Evolutionary conservation across 2,888 invertebrate species (phyloP).

Genomic region (Arge pagana): DNA sequence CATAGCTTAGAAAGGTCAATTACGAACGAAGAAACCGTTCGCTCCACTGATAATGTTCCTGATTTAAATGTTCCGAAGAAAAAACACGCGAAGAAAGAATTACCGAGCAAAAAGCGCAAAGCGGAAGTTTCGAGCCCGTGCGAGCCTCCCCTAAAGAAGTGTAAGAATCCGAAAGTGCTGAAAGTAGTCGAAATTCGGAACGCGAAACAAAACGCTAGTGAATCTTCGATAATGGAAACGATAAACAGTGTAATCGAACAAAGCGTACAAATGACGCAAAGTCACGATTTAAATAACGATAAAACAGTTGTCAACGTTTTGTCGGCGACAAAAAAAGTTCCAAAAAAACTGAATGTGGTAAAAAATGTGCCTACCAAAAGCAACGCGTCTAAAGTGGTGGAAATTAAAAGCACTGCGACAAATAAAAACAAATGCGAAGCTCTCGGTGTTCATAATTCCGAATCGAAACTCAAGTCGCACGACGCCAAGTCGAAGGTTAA

Average conservation of each 20-base stretch:
- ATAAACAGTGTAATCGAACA: constrained; percentile 52
- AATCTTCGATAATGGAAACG: constrained; percentile 53
- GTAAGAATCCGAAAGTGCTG: constrained; percentile 49
- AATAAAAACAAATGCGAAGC: constrained; percentile 8
- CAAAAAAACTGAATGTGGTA: constrained; percentile 57
- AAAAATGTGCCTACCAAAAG: constrained; percentile 39
- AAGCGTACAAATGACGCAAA: constrained; percentile 48
- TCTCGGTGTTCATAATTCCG: not conserved
- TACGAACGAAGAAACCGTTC: constrained; percentile 1
- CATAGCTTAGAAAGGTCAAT: constrained; percentile 28
- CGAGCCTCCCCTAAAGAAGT: constrained; percentile 45
- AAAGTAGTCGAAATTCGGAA: constrained; percentile 40
- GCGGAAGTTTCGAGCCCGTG: constrained; percentile 38
- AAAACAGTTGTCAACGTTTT: constrained; percentile 36
- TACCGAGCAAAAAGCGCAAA: constrained; percentile 42
- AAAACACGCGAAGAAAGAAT: constrained; percentile 29
- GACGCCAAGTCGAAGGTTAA: constrained; percentile 37
- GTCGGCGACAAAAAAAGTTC: constrained; percentile 51
- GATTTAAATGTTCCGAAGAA: constrained; percentile 15
- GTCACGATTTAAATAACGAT: constrained; percentile 50
- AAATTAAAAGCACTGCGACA: constrained; percentile 5
- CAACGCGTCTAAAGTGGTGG: constrained; percentile 23
- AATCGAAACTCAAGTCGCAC: constrained; percentile 34
- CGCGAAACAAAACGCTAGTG: constrained; percentile 39
- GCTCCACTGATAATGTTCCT: constrained; percentile 17